Evolutionary conservation across 2,113 vertebrate genomes (phyloP), one percentile per base, ranked within the genome.

Genomic region (Siphamia tubifer): DNA sequence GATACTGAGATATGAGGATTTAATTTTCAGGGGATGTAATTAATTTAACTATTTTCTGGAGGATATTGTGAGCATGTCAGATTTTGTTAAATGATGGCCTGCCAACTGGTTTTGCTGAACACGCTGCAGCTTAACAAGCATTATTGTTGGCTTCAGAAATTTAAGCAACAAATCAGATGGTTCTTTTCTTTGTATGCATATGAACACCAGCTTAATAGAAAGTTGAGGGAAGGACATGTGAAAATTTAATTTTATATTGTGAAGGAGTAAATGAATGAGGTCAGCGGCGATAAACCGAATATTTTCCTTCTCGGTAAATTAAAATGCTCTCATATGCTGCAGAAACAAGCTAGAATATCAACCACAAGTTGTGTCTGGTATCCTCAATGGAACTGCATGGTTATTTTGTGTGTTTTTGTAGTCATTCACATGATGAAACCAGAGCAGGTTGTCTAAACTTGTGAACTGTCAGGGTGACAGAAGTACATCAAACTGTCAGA

Each of bases 31-130:
- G 6, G 58, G 39, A 66, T 47, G 47, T 8, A 16, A 16, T 57
- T 39, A 20, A 43, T 55, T 51, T 20, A 45, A 63, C 42, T 51
- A 38, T 58, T 72, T 52, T 44, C 8, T 24, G 54, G 28, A 27
- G 27, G 32, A 25, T 62, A 34, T 56, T 23, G 39, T 49, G 24
- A 49, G 52, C 25, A 8, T 55, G 40, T 60, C 28, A 40, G 65
- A 60, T 49, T 81, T 69, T 68, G 65, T 56, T 35, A 34, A 71
- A 64, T 61, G 39, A 62, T 65, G 40, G 30, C 69, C 53, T 74
- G 43, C 73, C 66, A 44, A 54, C 49, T 58, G 54, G 68, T 65
- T 57, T 31, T 38, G 35, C 31, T 48, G 47, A 64, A 48, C 51
- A 70, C 63, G 44, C 32, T 38, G 25, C 40, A 52, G 56, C 57